phyloP scores from a whole-genome alignment of 2,888 invertebrate genomes.

The Patella depressa region DNA sequence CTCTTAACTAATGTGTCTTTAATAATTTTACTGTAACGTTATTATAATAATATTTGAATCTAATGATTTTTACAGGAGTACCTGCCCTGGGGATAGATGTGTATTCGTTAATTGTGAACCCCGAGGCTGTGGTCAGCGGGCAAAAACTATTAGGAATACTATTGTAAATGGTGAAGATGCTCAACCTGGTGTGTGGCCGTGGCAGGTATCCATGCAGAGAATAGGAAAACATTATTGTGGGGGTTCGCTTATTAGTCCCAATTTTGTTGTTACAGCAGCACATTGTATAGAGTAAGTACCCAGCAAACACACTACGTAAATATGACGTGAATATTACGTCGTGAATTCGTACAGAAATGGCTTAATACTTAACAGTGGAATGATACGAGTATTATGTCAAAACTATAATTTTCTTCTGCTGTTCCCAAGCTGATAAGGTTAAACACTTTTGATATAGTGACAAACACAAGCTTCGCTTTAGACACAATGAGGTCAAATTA shows the following conservation, averaged over 20 bases:
- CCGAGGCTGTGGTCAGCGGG: slow-evolving; percentile 25
- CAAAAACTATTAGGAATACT: slow-evolving; percentile 2
- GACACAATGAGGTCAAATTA: no score
- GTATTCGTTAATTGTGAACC: background rate
- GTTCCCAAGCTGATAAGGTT: no score
- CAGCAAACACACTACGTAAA: no score
- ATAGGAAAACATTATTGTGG: slow-evolving; percentile 57
- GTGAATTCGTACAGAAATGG: background rate
- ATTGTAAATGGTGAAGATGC: slow-evolving; percentile 56
- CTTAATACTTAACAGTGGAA: background rate
- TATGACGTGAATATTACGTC: background rate
- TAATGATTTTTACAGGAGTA: no score
- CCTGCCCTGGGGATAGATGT: no score
- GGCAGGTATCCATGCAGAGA: slow-evolving; percentile 54
- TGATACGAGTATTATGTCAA: no score
- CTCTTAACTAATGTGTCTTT: no score
- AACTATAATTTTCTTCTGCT: no score
- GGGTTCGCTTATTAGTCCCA: slow-evolving; percentile 56
- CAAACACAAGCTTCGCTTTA: no score
- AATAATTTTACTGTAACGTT: no score
- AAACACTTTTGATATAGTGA: no score
- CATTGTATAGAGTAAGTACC: slow-evolving; percentile 63
- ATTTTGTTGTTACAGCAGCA: slow-evolving; percentile 62
- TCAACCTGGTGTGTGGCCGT: slow-evolving; percentile 53
- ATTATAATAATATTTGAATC: no score